phyloP scores from a whole-genome alignment of 2,888 invertebrate species.

The Aphelenchoides bicaudatus region DNA sequence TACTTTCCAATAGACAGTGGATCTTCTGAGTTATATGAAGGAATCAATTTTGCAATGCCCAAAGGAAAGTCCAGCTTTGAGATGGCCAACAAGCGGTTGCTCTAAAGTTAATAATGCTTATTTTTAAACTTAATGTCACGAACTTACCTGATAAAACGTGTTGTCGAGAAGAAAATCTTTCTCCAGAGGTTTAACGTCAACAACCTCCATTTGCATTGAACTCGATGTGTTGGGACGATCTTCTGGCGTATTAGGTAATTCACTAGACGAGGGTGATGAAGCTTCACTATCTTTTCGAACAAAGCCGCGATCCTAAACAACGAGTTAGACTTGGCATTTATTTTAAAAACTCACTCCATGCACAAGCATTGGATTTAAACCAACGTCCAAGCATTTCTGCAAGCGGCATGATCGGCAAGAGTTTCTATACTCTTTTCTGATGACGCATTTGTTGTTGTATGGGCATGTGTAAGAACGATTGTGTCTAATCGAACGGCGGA shows the following conservation, averaged over 20 bases:
- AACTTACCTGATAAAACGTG: conserved; percentile 15
- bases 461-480: conserved; percentile 24
- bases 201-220: conserved; percentile 14
- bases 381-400: conserved; percentile 26
- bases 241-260: conserved; percentile 17
- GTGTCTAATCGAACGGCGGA: conserved; percentile 27
- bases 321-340: conserved; percentile 21
- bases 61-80: conserved; percentile 23
- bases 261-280: conserved; percentile 15
- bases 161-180: conserved; percentile 17
- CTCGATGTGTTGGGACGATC: conserved; percentile 8
- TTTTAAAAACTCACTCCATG: background rate
- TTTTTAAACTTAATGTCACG: conserved; percentile 13
- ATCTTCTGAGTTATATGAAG: conserved; percentile 23
- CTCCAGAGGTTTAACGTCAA: conserved; percentile 18
- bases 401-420: conserved; percentile 30
- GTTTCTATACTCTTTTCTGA: conserved; percentile 30
- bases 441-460: conserved; percentile 25
- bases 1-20: conserved; percentile 27
- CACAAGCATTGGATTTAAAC: conserved; percentile 28
- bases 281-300: conserved; percentile 17
- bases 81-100: background rate
- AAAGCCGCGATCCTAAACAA: conserved; percentile 28
- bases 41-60: conserved; percentile 27
- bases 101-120: too few relatives aligned